A percentile compares a stretch with the other conserved stretches of the same genome.
These are phyloP conservation scores for Achatina immaculata DNA, from an alignment of 1,140 invertebrate species.

Conservation along the genomic window DNA sequence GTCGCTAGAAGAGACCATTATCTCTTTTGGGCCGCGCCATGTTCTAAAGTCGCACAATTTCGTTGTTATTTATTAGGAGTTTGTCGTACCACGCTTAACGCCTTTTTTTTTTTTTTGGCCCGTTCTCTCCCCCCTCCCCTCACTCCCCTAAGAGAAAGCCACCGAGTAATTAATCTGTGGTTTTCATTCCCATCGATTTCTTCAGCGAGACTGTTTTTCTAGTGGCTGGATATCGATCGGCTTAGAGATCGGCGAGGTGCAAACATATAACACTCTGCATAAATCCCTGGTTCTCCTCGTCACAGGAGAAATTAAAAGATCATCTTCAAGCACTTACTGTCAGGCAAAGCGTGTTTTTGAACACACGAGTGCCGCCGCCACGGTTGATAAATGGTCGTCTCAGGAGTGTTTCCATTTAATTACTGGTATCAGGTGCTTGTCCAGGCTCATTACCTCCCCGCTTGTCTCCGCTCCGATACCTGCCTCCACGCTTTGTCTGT, in stretches of 20 bases:
- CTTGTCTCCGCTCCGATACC: too few species aligned
- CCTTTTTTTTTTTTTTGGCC: too few species aligned
- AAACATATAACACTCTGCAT: neutral
- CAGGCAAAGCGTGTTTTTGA: neutral
- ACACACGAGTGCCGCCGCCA: neutral
- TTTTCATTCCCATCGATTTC: constrained; percentile 6
- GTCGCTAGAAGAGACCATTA: too few species aligned
- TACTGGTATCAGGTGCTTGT: too few species aligned
- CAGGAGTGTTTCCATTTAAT: too few species aligned
- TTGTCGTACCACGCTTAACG: neutral
- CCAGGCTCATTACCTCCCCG: too few species aligned
- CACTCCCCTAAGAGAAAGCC: neutral
- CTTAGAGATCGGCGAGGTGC: neutral
- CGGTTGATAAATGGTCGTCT: too few species aligned
- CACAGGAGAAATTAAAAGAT: constrained; percentile 11
- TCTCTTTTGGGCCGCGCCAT: neutral
- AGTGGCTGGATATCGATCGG: neutral
- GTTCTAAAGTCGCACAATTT: neutral
- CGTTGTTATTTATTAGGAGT: neutral
- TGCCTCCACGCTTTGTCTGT: too few species aligned
- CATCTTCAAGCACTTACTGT: neutral
- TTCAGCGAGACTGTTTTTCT: neutral
- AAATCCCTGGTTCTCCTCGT: neutral
- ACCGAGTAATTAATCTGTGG: neutral
- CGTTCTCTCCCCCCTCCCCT: too few species aligned